Conservation (phyloP, 2,888 invertebrate genomes). For the Nomada goodeniana region DNA sequence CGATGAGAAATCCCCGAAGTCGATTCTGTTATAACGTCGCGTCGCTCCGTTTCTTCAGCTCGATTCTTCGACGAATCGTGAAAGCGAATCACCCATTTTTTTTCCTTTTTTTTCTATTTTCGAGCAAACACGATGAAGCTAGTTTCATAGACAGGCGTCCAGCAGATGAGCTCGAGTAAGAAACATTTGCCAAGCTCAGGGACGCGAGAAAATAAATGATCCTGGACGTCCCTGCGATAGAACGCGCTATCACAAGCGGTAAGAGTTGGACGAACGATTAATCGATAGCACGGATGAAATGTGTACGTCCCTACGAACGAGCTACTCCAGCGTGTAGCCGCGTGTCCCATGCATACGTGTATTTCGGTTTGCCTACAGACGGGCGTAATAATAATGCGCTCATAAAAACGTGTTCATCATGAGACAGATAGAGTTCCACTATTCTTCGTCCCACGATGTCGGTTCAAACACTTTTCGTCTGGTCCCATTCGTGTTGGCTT, state of each 20-base stretch:
- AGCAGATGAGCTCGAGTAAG: background rate
- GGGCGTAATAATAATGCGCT: too few relatives aligned
- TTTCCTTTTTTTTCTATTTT: background rate
- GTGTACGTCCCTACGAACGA: constrained; percentile 4
- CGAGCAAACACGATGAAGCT: background rate
- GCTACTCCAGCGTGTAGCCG: background rate
- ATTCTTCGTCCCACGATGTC: constrained; percentile 62
- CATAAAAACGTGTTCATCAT: background rate
- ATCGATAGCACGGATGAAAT: constrained; percentile 20
- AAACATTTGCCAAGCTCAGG: constrained; percentile 6
- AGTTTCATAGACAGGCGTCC: background rate
- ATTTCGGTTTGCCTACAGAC: too few relatives aligned
- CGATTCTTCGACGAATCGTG: background rate
- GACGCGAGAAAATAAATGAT: constrained; percentile 7
- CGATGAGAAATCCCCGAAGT: constrained; percentile 16
- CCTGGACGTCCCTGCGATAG: background rate
- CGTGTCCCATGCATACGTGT: background rate
- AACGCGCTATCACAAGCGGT: constrained; percentile 8
- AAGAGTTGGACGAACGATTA: constrained; percentile 2
- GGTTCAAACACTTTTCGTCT: constrained; percentile 77
- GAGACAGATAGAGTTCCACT: constrained; percentile 27
- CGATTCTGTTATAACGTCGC: constrained; percentile 1
- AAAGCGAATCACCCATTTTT: background rate
- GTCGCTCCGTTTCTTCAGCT: background rate
- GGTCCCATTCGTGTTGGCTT: constrained; percentile 80